phyloP scores from a whole-genome alignment of 2,797 vertebrate species.

The Urosaurus nigricauda region DNA sequence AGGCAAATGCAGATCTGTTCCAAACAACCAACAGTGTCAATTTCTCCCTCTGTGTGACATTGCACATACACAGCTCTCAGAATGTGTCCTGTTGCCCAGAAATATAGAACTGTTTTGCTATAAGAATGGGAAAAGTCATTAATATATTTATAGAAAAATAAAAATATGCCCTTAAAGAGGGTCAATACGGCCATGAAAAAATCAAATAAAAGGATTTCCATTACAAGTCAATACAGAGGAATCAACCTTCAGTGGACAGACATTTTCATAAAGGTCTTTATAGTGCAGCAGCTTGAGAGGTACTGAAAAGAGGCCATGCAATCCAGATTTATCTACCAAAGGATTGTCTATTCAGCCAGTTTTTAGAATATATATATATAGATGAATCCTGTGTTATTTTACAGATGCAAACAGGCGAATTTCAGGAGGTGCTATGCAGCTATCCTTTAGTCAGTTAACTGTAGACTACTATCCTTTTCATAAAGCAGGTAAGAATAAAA shows the following conservation, averaged over 20 bases:
- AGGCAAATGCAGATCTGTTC: not conserved
- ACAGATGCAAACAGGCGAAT: constrained; percentile 89
- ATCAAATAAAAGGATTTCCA: not conserved
- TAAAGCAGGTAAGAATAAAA: constrained; percentile 88
- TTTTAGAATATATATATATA: not conserved
- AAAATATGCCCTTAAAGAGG: not conserved
- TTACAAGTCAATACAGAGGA: not conserved
- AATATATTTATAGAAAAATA: too few relatives aligned
- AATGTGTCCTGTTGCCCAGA: not conserved
- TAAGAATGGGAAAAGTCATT: not conserved
- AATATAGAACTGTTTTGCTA: not conserved
- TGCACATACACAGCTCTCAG: not conserved
- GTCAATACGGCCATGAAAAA: not conserved
- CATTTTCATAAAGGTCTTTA: not conserved
- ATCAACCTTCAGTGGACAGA: not conserved
- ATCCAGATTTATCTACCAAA: not conserved
- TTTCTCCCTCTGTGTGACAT: not conserved
- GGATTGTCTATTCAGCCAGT: not conserved
- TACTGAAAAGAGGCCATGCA: not conserved
- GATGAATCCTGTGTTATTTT: constrained; percentile 53
- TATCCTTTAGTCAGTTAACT: constrained; percentile 94
- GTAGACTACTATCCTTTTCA: constrained; percentile 98
- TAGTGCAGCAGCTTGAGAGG: not conserved
- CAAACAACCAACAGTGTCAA: not conserved
- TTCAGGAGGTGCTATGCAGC: constrained; percentile 96